Evolutionary conservation across 2,113 vertebrate species (phyloP).

Genomic region (Cathartes aura): DNA sequence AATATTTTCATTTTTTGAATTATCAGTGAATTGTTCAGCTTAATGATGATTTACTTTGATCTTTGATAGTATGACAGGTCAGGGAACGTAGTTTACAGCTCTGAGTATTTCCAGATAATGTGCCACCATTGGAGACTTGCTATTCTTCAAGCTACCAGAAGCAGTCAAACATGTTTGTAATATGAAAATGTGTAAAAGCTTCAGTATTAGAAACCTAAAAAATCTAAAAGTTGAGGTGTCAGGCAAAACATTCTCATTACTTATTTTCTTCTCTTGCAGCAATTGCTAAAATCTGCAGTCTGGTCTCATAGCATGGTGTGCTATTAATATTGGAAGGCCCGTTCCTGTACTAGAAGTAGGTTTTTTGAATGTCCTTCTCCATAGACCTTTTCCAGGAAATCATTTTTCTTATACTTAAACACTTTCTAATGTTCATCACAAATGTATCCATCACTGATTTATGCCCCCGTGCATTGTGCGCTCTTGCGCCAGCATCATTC

Average conservation of each 20-base stretch:
- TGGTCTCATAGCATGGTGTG: background rate
- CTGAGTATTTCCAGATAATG: background rate
- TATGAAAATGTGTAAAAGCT: background rate
- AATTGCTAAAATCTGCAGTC: background rate
- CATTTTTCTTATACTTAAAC: background rate
- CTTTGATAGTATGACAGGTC: background rate
- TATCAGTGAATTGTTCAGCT: background rate
- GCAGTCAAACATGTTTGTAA: background rate
- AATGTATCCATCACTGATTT: background rate
- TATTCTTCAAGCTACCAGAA: background rate
- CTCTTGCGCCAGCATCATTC: background rate
- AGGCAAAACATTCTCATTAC: background rate
- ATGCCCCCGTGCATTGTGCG: rapidly evolving
- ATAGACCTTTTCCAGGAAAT: background rate
- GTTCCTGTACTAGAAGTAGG: background rate
- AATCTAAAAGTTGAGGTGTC: background rate
- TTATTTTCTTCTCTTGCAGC: background rate
- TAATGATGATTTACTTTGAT: background rate
- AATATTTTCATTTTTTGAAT: background rate
- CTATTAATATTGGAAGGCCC: background rate
- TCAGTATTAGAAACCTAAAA: background rate
- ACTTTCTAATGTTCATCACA: background rate
- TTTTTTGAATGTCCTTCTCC: background rate
- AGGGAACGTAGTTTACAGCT: background rate
- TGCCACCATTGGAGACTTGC: background rate